Conservation (phyloP, 2,888 invertebrate genomes). For the Chamaedrilus cognettii region DNA sequence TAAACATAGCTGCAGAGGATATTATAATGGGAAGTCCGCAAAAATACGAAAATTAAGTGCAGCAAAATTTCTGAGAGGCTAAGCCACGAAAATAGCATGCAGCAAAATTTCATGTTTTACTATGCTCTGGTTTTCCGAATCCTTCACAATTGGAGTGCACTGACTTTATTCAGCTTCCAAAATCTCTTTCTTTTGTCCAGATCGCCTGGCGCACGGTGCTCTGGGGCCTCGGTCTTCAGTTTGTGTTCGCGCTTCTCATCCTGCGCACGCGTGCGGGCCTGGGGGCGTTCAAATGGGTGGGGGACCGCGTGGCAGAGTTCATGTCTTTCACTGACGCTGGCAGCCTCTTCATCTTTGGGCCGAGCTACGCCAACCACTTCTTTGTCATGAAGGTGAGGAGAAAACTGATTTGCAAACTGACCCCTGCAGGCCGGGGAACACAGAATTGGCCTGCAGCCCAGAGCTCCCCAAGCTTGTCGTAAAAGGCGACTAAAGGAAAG, state of each 20-base stretch:
- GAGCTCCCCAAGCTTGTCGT: too few relatives aligned
- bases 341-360: constrained; percentile 80
- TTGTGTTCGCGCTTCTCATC: constrained; percentile 62
- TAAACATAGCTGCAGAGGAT: too few relatives aligned
- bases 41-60: too few relatives aligned
- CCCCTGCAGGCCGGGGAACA: too few relatives aligned
- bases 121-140: neutral
- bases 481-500: too few relatives aligned
- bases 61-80: too few relatives aligned
- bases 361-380: constrained; percentile 59
- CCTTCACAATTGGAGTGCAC: too few relatives aligned
- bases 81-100: too few relatives aligned
- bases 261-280: constrained; percentile 49
- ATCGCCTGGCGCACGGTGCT: constrained; percentile 38
- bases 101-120: too few relatives aligned
- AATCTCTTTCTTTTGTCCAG: constrained; percentile 21
- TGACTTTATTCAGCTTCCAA: neutral
- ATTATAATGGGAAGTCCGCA: too few relatives aligned
- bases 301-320: constrained; percentile 38
- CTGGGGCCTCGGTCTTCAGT: constrained; percentile 40
- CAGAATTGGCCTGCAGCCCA: too few relatives aligned
- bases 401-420: neutral
- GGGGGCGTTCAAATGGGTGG: constrained; percentile 67
- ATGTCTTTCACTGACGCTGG: constrained; percentile 63
- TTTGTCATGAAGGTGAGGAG: constrained; percentile 76